These are phyloP conservation scores for Triplophysa dalaica DNA, from an alignment of 2,113 vertebrate species.

Conservation along the genomic window DNA sequence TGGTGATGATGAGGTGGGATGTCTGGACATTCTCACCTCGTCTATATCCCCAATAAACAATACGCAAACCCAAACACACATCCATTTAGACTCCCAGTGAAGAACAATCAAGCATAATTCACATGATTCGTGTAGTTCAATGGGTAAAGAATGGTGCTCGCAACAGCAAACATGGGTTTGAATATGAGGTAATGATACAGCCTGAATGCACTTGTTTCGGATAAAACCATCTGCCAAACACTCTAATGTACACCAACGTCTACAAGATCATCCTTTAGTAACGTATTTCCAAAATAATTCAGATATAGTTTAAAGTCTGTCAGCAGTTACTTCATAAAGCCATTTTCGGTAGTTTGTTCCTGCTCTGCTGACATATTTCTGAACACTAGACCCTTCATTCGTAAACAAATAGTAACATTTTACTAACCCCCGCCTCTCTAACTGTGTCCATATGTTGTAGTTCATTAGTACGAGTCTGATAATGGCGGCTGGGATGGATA, in stretches of 20 bases:
- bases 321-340: not conserved
- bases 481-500: conserved; percentile 41
- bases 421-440: conserved; percentile 57
- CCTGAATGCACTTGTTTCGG: too few species aligned
- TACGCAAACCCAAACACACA: not conserved
- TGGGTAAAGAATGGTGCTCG: too few species aligned
- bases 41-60: not conserved
- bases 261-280: too few species aligned
- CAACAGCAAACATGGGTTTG: too few species aligned
- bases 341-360: conserved; percentile 8
- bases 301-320: not conserved
- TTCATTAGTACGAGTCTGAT: conserved; percentile 58
- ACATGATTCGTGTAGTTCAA: too few species aligned
- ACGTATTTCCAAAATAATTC: too few species aligned
- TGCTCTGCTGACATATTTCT: conserved; percentile 2
- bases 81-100: not conserved
- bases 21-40: conserved; percentile 11
- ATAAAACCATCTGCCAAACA: too few species aligned
- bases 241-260: too few species aligned
- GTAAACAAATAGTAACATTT: conserved; percentile 17
- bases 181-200: too few species aligned
- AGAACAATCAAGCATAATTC: not conserved
- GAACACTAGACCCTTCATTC: conserved; percentile 5
- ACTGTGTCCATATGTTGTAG: conserved; percentile 66
- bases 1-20: not conserved